phyloP scores from a whole-genome alignment of 2,888 invertebrate genomes.

The Athripsodes cinereus region DNA sequence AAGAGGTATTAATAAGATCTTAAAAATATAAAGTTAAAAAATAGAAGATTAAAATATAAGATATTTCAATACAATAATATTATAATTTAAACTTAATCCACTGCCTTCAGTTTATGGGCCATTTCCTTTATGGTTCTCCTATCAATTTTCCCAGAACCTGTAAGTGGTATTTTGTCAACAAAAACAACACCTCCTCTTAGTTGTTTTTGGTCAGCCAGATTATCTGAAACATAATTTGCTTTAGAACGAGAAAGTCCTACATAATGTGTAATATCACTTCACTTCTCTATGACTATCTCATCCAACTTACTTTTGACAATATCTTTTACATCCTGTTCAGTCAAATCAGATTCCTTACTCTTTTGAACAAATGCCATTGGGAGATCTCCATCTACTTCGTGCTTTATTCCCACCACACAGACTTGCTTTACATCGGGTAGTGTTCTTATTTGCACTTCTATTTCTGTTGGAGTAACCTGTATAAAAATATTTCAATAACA shows the following conservation, averaged over 20 bases:
- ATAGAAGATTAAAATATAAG: not conserved
- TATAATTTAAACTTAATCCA: not conserved
- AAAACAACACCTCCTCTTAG: conserved; percentile 23
- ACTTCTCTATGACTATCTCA: not conserved
- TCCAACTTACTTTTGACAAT: conserved; percentile 15
- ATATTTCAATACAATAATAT: not conserved
- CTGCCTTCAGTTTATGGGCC: not conserved
- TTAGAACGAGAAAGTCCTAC: no score
- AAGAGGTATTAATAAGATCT: not conserved
- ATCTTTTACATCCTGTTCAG: conserved; percentile 15
- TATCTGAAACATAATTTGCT: conserved; percentile 17
- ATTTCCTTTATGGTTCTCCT: conserved; percentile 18
- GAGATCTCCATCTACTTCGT: conserved; percentile 7
- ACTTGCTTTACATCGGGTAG: conserved; percentile 11
- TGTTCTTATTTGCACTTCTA: conserved; percentile 15
- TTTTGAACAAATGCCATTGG: conserved; percentile 22
- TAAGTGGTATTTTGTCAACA: conserved; percentile 19
- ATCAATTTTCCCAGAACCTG: conserved; percentile 21
- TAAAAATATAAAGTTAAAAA: not conserved
- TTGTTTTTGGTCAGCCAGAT: conserved; percentile 20
- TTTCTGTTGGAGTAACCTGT: conserved; percentile 18
- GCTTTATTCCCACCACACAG: conserved; percentile 18
- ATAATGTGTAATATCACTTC: no score
- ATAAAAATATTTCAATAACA: no score
- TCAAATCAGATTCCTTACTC: conserved; percentile 10